Base-by-base conservation (phyloP, 2,113 vertebrate species). In the Pollimyrus isidori region DNA sequence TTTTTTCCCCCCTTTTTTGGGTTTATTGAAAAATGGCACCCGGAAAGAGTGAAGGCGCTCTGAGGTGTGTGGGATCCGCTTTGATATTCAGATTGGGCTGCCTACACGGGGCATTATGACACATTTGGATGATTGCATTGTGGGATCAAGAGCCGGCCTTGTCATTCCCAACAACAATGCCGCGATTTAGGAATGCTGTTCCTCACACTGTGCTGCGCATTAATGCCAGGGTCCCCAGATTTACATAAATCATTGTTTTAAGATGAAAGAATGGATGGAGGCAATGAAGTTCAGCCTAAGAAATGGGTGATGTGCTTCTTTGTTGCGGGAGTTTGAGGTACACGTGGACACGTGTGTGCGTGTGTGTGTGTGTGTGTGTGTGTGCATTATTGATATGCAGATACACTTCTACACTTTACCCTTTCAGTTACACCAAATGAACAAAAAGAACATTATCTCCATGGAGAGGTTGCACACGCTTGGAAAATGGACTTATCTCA, bases 231-330 rank as follows among this genome's bases (percentile, higher is more conserved):
- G 93, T 94, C 94, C 92, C 93, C 92, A 96, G 96, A 96, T 96
- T 96, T 96, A 96, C 96, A 96, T 96, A 96, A 96, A 96, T 96
- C 95, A 96, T 96, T 96, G 95, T 96, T 95, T 96, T 96, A 95
- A 95, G 95, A 96, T 96, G 95, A 96, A 96, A 96, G 95, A 94
- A 92, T 52, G 91, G 93, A 93, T 94, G 93, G 94, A 96, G 95
- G 95, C 95, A 96, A 96, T 95, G 94, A 95, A 95, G 95, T 95
- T 95, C 95, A 96, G 95, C 95, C 95, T 94, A 94, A 92, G 94
- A 94, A 95, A 95, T 93, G 89, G 91, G 89, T 90, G 89, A 92
- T 87, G 35, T 62, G 86, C 3, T 1, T 58, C 49, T 45, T 56
- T 62, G 53, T 87, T 58, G 52, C 76, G 10, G 26, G 26, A 69